phyloP scores from a whole-genome alignment of 2,113 vertebrate species.

The Tauraco erythrolophus region DNA sequence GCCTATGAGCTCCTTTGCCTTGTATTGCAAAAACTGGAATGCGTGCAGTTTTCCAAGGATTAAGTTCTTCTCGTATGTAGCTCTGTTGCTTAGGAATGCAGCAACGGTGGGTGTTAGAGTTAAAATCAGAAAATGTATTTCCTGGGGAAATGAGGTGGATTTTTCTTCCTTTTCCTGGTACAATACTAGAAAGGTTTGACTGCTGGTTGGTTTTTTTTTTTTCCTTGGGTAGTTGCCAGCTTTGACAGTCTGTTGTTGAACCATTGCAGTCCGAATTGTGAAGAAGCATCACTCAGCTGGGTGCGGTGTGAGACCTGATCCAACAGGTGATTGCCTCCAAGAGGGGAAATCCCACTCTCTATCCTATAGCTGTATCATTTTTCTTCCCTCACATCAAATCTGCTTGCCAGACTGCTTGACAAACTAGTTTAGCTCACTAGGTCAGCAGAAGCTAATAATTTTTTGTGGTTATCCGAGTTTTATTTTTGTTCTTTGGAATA shows the following conservation, averaged over 20 bases:
- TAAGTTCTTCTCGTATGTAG: background rate
- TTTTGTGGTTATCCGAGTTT: background rate
- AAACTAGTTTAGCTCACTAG: background rate
- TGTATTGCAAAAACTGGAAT: background rate
- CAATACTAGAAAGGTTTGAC: background rate
- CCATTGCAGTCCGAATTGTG: background rate
- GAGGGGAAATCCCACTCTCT: background rate
- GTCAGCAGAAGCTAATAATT: background rate
- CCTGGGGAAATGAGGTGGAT: background rate
- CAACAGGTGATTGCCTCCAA: background rate
- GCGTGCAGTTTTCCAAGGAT: background rate
- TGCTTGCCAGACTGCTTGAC: background rate
- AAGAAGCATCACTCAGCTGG: background rate
- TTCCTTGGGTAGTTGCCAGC: background rate
- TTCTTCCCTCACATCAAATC: background rate
- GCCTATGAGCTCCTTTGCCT: background rate
- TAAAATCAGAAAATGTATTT: background rate
- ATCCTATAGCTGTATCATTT: background rate
- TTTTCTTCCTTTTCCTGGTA: background rate
- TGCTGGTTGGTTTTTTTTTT: background rate
- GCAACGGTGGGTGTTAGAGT: background rate
- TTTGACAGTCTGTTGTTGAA: background rate
- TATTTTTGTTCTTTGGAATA: background rate
- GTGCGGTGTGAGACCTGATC: background rate
- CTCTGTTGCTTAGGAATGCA: background rate